phyloP scores from a whole-genome alignment of 2,113 vertebrate genomes.

The Daubentonia madagascariensis region DNA sequence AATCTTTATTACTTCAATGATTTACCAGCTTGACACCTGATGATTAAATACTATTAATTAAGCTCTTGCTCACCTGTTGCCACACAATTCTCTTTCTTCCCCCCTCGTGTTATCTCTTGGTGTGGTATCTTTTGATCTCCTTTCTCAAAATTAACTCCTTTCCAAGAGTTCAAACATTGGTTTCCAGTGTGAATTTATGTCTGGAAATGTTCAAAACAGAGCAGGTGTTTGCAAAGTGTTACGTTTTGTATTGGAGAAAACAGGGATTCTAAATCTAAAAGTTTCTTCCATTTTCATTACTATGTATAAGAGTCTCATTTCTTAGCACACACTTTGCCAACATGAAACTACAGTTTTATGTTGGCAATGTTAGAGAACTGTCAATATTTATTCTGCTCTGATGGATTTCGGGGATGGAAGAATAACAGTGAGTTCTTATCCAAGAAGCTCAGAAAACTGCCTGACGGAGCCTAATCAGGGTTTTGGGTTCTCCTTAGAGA shows the following conservation, averaged over 20 bases:
- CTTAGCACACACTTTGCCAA: neutral
- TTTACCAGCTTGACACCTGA: conserved; percentile 59
- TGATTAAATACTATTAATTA: conserved; percentile 61
- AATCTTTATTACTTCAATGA: conserved; percentile 61
- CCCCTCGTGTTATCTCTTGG: neutral
- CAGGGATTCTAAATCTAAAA: neutral
- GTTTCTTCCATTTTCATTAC: conserved; percentile 3
- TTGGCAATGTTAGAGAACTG: neutral
- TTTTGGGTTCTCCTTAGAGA: neutral
- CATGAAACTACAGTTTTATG: neutral
- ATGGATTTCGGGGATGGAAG: neutral
- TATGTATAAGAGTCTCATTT: neutral
- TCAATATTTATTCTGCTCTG: neutral
- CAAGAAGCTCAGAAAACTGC: neutral
- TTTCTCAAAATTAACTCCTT: conserved; percentile 34
- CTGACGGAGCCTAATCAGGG: neutral
- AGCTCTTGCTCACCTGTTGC: neutral
- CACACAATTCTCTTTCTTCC: neutral
- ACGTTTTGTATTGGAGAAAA: neutral
- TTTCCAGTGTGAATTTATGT: conserved; percentile 28
- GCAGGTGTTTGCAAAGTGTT: conserved; percentile 53
- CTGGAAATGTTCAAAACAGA: conserved; percentile 18
- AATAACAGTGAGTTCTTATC: neutral
- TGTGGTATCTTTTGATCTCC: conserved; percentile 9
- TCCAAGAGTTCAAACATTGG: neutral